These are phyloP conservation scores for Axis porcinus DNA, from an alignment of 2,113 vertebrate species.

Conservation along the genomic window DNA sequence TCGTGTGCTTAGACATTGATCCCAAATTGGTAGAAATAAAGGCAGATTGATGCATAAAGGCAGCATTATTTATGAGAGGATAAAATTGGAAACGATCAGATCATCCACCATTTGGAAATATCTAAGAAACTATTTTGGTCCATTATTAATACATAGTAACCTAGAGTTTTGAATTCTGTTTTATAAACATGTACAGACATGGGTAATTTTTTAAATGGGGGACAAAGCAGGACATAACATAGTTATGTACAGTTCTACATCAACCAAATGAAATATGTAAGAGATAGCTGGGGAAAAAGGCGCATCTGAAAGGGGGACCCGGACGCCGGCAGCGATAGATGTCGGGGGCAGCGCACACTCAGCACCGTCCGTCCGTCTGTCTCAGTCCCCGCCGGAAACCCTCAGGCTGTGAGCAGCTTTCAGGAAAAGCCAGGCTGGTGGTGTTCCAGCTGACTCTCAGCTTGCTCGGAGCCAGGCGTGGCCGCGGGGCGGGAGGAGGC, in stretches of 20 bases:
- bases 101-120: too few species aligned
- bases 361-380: not conserved
- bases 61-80: not conserved
- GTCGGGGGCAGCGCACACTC: not conserved
- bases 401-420: too few species aligned
- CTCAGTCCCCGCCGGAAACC: not conserved
- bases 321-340: too few species aligned
- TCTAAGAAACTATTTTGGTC: not conserved
- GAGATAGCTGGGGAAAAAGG: not conserved
- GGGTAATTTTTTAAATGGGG: not conserved
- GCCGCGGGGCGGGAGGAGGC: not conserved
- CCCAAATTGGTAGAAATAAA: not conserved
- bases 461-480: rapidly evolving
- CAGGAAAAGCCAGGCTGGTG: not conserved
- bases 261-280: not conserved
- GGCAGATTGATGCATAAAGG: too few species aligned
- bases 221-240: too few species aligned
- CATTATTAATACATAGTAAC: not conserved
- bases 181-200: not conserved
- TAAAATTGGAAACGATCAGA: not conserved
- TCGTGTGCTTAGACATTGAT: not conserved
- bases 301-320: not conserved
- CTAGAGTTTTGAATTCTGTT: not conserved
- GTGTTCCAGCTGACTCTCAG: not conserved
- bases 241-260: not conserved